Conservation (phyloP, 2,797 vertebrate genomes). For the Mus spretus region DNA sequence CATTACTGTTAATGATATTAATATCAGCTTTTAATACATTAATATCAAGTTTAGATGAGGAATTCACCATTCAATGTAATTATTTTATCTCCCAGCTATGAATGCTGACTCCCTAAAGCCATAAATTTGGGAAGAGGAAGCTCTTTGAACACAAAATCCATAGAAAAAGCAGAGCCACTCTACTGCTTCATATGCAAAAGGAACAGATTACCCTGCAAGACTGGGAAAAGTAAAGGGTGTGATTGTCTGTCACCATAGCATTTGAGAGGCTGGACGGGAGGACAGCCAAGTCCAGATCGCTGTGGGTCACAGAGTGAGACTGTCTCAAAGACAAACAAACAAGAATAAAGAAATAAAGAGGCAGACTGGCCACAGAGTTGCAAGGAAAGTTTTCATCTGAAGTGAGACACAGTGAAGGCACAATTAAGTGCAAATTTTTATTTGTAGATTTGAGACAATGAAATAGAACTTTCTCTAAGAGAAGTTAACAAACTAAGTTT, state of each 20-base stretch:
- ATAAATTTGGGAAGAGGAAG: not conserved
- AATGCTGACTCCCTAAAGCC: not conserved
- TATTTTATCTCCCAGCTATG: not conserved
- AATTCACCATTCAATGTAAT: not conserved
- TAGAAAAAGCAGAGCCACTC: not conserved
- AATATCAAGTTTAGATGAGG: constrained; percentile 2
- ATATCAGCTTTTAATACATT: not conserved
- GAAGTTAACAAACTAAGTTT: constrained; percentile 61
- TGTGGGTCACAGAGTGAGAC: not conserved
- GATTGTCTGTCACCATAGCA: not conserved
- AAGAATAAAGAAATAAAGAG: not conserved
- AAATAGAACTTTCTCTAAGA: constrained; percentile 58
- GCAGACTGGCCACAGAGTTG: no score
- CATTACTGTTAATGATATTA: not conserved
- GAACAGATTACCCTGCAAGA: not conserved
- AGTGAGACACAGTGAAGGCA: not conserved
- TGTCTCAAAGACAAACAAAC: not conserved
- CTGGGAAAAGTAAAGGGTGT: not conserved
- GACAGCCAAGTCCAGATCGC: not conserved
- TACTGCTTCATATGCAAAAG: constrained; percentile 12
- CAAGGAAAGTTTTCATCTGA: not conserved
- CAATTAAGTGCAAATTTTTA: not conserved
- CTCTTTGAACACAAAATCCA: not conserved
- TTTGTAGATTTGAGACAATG: not conserved
- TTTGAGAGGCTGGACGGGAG: not conserved